Percentiles rank a stretch among this genome's conserved stretches.
Conservation (phyloP, 2,113 vertebrate species). For the Platycercus adscitus region DNA sequence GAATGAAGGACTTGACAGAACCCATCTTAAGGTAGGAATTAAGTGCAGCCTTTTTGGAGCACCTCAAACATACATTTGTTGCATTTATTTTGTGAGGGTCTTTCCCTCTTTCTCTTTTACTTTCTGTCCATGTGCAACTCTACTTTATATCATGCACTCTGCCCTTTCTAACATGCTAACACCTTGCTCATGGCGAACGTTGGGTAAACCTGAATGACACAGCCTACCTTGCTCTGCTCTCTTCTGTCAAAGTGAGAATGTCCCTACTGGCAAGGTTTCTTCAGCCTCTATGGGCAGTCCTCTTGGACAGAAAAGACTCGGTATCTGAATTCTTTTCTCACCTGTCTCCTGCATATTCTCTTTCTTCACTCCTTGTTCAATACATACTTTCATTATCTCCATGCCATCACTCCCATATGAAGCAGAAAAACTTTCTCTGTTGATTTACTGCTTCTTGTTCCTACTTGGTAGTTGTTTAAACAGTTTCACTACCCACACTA, state of each 20-base stretch:
- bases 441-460: neutral
- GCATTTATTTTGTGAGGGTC: neutral
- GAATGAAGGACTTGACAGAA: neutral
- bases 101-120: neutral
- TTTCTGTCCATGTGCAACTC: neutral
- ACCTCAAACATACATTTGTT: neutral
- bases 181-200: rapidly evolving
- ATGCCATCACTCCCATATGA: neutral
- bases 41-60: neutral
- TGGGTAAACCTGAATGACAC: neutral
- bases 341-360: neutral
- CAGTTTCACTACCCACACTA: neutral
- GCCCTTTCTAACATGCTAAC: neutral
- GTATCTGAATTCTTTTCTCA: neutral
- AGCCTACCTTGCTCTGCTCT: neutral
- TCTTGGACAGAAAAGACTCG: neutral
- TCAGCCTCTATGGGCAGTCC: neutral
- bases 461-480: neutral
- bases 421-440: neutral
- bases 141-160: rapidly evolving
- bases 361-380: neutral
- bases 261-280: neutral
- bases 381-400: neutral
- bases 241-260: neutral
- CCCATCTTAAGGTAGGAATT: neutral